A percentile compares a stretch with the other conserved stretches of the same genome.
Conservation (phyloP, 2,888 invertebrate species). For the Anthophora plumipes region DNA sequence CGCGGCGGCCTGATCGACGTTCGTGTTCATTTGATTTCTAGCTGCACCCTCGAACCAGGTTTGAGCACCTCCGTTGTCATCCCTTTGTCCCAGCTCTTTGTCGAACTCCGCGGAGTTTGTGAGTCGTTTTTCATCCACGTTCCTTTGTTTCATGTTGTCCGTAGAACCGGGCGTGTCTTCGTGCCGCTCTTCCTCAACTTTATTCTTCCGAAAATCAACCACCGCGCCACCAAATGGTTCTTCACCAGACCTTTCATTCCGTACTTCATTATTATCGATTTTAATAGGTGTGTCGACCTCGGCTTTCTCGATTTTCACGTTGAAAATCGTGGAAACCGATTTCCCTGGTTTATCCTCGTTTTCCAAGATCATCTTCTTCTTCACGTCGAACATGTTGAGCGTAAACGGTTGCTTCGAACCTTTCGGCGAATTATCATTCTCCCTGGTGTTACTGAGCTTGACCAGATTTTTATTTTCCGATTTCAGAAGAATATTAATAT, state of each 20-base stretch:
- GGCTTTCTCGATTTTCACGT: slow-evolving; percentile 39
- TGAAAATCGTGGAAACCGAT: slow-evolving; percentile 32
- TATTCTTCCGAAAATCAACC: neutral
- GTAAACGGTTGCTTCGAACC: slow-evolving; percentile 3
- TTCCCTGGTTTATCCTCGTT: slow-evolving; percentile 9
- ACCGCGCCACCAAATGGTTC: neutral
- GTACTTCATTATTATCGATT: neutral
- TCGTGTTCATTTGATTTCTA: slow-evolving; percentile 6
- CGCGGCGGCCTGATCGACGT: neutral
- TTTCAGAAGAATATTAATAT: slow-evolving; percentile 44
- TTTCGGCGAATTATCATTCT: neutral
- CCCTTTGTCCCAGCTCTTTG: slow-evolving; percentile 34
- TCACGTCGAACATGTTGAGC: slow-evolving; percentile 34
- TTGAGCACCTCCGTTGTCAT: slow-evolving; percentile 2
- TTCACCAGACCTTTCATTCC: neutral
- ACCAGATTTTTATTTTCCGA: slow-evolving; percentile 54
- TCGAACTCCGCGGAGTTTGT: slow-evolving; percentile 11
- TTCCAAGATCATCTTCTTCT: slow-evolving; percentile 32
- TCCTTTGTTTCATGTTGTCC: slow-evolving; percentile 6
- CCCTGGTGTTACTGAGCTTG: slow-evolving; percentile 19
- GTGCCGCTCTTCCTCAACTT: slow-evolving; percentile 14
- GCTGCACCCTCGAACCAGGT: slow-evolving; percentile 24
- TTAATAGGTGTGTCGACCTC: neutral
- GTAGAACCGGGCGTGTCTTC: slow-evolving; percentile 12
- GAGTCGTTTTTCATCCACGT: slow-evolving; percentile 20